Percentiles rank a stretch among this genome's conserved stretches.
These are phyloP conservation scores for Pantherophis guttatus DNA, from an alignment of 2,113 vertebrate species.

Conservation along the genomic window DNA sequence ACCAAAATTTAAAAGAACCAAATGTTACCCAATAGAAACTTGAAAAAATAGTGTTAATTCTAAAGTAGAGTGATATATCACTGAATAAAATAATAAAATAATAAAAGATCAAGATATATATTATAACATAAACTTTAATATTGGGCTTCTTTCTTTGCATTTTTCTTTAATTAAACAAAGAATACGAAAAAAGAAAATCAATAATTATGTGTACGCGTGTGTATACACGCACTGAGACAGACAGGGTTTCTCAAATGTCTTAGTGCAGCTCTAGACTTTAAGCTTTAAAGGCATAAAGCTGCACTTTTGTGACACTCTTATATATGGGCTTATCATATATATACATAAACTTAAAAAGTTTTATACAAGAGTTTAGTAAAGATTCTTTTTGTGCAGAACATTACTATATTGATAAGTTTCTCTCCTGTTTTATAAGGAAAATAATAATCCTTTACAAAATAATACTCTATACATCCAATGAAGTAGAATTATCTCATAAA, in stretches of 20 bases:
- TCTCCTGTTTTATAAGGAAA: not conserved
- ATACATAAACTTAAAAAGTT: not conserved
- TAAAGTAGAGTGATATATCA: not conserved
- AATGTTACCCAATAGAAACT: not conserved
- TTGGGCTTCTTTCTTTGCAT: not conserved
- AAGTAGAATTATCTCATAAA: not conserved
- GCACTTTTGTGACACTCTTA: not conserved
- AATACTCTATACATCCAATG: not conserved
- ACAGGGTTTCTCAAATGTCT: not conserved
- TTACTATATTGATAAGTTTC: not conserved
- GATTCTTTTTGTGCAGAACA: not conserved
- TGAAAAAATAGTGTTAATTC: not conserved
- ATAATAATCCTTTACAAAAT: not conserved
- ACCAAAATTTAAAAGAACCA: not conserved
- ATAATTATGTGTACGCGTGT: not conserved
- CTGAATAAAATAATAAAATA: constrained; percentile 23
- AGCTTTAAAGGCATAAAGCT: not conserved
- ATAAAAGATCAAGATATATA: not conserved
- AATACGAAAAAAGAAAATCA: not conserved
- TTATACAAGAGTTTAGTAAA: not conserved
- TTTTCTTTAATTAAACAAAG: not conserved
- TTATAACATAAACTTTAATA: not conserved
- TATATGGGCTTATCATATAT: not conserved
- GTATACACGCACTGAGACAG: not conserved
- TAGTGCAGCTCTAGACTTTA: not conserved